Base-by-base conservation (phyloP, 2,888 invertebrate genomes). In the Cantharis flavilabris region DNA sequence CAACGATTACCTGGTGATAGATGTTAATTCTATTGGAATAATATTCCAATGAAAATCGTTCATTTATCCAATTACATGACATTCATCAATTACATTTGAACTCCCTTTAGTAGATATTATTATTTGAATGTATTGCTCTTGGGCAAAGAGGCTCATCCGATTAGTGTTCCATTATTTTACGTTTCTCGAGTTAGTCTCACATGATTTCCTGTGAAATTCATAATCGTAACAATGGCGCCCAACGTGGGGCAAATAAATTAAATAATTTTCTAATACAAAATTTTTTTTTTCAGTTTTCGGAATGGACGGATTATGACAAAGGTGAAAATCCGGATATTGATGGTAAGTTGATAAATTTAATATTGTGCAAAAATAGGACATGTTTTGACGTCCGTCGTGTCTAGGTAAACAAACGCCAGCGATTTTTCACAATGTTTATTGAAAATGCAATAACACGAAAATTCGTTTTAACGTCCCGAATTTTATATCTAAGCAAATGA, bases 281-380 rank as follows among this genome's bases (percentile, higher is more conserved):
- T 9, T 70, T 10, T 86, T 82, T 87, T 81, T 90, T 90, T 73
- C 87, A 91, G 91, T 91, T 91, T 86, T 90, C 89, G 84, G 90
- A 90, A 90, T 90, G 89, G 90, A 89, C 89, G 88, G 90, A 90
- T 90, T 90, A 91, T 91, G 91, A 91, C 90, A 90, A 88, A 86
- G 77, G 75, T 72, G 89, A 89, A 82, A 89, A 89, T 84, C 89
- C 90, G 84, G 90, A 90, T 86, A 89, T 90, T 85, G 65, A 67
- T 23, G 91, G 91, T 91, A 88, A 91, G 91, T 89, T 83, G 3
- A 49, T 72, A 67, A 14, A 10, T 65, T 28, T 11, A 20, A n/a
- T 23, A 3, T 18, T 18, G 13, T 10, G n/a, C 4, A 20, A 65
- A 9, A 65, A 9, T 67, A 9, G 18, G 18, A 1, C 64, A 20